Evolutionary conservation across 2,888 invertebrate species (phyloP), one percentile per base, ranked within the genome.

Genomic region (Eumerus sabulonum): DNA sequence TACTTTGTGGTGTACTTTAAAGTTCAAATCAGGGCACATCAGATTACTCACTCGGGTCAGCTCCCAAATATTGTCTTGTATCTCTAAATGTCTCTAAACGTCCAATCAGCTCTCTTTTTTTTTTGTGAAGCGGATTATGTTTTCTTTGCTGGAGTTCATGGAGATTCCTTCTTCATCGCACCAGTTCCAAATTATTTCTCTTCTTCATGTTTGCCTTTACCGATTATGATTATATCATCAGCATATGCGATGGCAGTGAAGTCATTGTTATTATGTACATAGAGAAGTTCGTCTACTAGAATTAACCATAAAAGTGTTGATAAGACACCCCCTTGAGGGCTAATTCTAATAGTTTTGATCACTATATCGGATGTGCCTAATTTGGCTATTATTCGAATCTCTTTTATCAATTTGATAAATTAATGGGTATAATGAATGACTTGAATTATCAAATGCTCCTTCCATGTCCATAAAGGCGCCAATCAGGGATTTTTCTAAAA

Each of bases 381-480:
- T 11, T n/a, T 40, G 5, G 3, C 40, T 40, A 9, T 40, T 40
- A 40, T 40, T 2, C 3, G 40, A 3, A 3, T 40, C 9, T 40
- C 40, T 40, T 40, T 40, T n/a, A 40, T 40, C 40, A 3, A 40
- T 40, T 40, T 9, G n/a, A 40, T 40, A 36, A 40, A n/a, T 11
- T n/a, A n/a, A 40, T 2, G 40, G 3, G 1, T 5, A 9, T 11
- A 11, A 40, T 11, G 11, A n/a, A 40, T 40, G 40, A 40, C 9
- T 40, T 40, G 40, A 3, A 9, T 18, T 48, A 18, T 48, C 19
- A 18, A 48, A 48, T 17, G 48, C 48, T 18, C 19, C 19, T 18
- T 48, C 48, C 18, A 48, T 48, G 12, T 48, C 48, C 48, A 48
- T 48, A 48, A 48, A 48, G 48, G 19, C 48, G 18, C 48, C 48